Evolutionary conservation across 1,140 invertebrate genomes (phyloP).

Genomic region (Sycophaga agraensis): DNA sequence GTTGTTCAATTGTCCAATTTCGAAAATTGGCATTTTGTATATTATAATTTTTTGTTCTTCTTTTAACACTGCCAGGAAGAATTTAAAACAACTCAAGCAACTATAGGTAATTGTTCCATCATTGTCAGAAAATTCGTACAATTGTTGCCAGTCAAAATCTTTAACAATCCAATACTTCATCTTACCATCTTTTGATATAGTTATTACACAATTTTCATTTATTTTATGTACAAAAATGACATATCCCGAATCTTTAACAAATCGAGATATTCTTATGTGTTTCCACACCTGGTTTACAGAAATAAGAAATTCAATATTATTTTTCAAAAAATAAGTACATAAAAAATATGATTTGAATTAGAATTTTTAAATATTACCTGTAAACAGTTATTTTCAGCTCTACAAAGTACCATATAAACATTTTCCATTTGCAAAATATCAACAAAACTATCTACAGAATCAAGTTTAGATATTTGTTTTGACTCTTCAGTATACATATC

Average conservation of each 20-base stretch:
- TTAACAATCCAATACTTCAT: slow-evolving; percentile 41
- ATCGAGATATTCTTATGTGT: slow-evolving; percentile 15
- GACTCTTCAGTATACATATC: slow-evolving; percentile 33
- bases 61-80: slow-evolving; percentile 41
- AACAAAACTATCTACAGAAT: slow-evolving; percentile 34
- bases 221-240: slow-evolving; percentile 42
- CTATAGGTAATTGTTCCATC: slow-evolving; percentile 35
- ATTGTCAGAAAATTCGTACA: slow-evolving; percentile 17
- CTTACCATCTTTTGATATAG: slow-evolving; percentile 38
- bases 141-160: slow-evolving; percentile 33
- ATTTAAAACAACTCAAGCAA: slow-evolving; percentile 39
- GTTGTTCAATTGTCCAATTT: neutral
- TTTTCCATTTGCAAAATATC: slow-evolving; percentile 35
- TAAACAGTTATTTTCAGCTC: slow-evolving; percentile 34
- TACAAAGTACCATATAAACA: slow-evolving; percentile 37
- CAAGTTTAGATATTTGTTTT: slow-evolving; percentile 31
- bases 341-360: neutral
- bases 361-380: slow-evolving; percentile 37
- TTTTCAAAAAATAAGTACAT: neutral
- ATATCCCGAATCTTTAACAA: slow-evolving; percentile 33
- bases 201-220: slow-evolving; percentile 35
- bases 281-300: slow-evolving; percentile 33
- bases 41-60: slow-evolving; percentile 22
- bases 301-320: neutral
- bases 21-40: slow-evolving; percentile 24